Percentiles rank a stretch among this genome's conserved stretches.
Evolutionary conservation across 2,888 invertebrate genomes (phyloP).

Genomic region (Patella depressa): DNA sequence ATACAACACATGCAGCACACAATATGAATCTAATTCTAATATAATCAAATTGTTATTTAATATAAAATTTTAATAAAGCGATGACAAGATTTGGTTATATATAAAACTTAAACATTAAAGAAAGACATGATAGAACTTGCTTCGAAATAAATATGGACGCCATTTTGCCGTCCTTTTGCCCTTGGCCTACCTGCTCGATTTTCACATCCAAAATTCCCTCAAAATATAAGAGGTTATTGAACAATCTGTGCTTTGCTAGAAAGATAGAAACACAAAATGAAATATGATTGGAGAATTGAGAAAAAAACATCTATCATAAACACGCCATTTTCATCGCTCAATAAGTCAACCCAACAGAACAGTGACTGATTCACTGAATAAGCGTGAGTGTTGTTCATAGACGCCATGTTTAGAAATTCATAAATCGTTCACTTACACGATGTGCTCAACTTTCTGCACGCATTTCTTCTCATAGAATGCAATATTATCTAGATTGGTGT

Average conservation of each 20-base stretch:
- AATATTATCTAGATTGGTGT: too few species aligned
- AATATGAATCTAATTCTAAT: neutral
- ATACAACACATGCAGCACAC: too few species aligned
- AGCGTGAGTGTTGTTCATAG: too few species aligned
- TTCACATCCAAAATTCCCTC: neutral
- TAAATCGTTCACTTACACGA: too few species aligned
- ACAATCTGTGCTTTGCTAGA: conserved; percentile 5
- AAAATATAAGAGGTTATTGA: neutral
- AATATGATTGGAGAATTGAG: neutral
- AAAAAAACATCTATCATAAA: neutral
- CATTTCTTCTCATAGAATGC: too few species aligned
- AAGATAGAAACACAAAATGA: conserved; percentile 9
- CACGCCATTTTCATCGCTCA: too few species aligned
- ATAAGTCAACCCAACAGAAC: too few species aligned
- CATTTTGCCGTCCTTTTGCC: conserved; percentile 7
- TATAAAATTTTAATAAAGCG: neutral
- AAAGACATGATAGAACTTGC: neutral
- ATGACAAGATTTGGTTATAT: too few species aligned
- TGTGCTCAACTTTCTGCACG: too few species aligned
- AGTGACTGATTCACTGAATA: too few species aligned
- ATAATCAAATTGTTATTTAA: neutral
- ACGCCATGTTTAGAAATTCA: too few species aligned
- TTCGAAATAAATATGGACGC: conserved; percentile 9
- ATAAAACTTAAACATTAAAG: too few species aligned
- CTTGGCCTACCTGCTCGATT: conserved; percentile 5